Percentiles rank a stretch among this genome's conserved stretches.
These are phyloP conservation scores for Smutsia gigantea DNA, from an alignment of 2,797 vertebrate genomes.

Conservation along the genomic window DNA sequence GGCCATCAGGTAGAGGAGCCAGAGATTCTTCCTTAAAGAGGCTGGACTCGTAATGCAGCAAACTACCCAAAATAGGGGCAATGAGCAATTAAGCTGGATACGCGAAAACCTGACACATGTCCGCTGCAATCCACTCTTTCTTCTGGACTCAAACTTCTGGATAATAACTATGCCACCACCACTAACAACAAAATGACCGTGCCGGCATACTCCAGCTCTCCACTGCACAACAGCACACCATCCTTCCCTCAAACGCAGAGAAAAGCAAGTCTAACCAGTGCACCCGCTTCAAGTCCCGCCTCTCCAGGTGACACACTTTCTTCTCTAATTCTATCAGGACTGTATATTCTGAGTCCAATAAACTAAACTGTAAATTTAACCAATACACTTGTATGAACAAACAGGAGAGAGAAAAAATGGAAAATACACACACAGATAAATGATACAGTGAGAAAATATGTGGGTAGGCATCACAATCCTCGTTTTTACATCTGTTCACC, in stretches of 20 bases:
- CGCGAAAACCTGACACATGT: background rate
- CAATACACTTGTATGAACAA: background rate
- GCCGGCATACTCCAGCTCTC: background rate
- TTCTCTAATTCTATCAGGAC: background rate
- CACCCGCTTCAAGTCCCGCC: background rate
- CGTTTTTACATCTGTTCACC: background rate
- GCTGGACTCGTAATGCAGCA: background rate
- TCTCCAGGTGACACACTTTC: background rate
- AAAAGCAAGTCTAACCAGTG: background rate
- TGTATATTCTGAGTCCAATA: background rate
- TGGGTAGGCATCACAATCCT: background rate
- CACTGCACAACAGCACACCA: background rate
- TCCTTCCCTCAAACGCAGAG: background rate
- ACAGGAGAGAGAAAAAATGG: background rate
- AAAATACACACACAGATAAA: background rate
- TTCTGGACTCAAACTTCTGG: background rate
- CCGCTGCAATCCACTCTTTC: background rate
- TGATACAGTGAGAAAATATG: background rate
- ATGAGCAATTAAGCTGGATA: background rate
- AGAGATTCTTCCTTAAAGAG: background rate
- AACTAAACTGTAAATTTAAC: background rate
- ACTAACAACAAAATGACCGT: background rate
- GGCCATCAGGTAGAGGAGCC: background rate
- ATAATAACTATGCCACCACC: background rate
- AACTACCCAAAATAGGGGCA: background rate